These are phyloP conservation scores for Ormyrus labotus DNA, from an alignment of 2,888 invertebrate species.

Conservation along the genomic window DNA sequence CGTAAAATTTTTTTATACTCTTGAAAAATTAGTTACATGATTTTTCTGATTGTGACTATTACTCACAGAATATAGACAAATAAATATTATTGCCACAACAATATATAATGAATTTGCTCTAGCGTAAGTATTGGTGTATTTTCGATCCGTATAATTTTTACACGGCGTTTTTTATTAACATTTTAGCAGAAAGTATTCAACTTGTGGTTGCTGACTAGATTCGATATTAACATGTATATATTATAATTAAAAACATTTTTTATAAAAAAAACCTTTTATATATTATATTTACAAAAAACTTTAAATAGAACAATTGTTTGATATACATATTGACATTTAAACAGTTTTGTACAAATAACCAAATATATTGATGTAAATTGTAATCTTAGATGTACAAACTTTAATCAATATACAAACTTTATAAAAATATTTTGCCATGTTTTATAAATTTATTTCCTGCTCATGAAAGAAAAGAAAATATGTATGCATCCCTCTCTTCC, in stretches of 20 bases:
- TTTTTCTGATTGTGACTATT: no score
- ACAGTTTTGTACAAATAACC: conserved; percentile 21
- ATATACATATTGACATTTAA: conserved; percentile 24
- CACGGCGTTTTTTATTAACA: no score
- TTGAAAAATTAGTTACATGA: no score
- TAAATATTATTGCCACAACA: no score
- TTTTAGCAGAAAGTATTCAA: neutral
- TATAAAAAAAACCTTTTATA: conserved; percentile 20
- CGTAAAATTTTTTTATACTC: no score
- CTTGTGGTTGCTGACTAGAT: conserved; percentile 1
- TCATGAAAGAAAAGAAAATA: no score
- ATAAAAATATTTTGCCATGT: neutral
- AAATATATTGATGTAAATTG: conserved; percentile 6
- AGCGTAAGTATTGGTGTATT: no score
- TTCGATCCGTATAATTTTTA: no score
- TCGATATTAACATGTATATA: conserved; percentile 18
- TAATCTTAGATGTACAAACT: conserved; percentile 24
- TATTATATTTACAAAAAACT: conserved; percentile 8
- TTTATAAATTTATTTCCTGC: neutral
- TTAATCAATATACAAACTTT: conserved; percentile 6
- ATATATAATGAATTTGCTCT: no score
- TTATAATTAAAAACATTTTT: conserved; percentile 4
- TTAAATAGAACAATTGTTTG: conserved; percentile 19
- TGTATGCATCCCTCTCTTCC: no score
- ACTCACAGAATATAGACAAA: no score